Percentiles rank a stretch among this genome's conserved stretches.
Conservation (phyloP, 53 echinoderm and acorn worm genomes). For the Stichopus horrens region DNA sequence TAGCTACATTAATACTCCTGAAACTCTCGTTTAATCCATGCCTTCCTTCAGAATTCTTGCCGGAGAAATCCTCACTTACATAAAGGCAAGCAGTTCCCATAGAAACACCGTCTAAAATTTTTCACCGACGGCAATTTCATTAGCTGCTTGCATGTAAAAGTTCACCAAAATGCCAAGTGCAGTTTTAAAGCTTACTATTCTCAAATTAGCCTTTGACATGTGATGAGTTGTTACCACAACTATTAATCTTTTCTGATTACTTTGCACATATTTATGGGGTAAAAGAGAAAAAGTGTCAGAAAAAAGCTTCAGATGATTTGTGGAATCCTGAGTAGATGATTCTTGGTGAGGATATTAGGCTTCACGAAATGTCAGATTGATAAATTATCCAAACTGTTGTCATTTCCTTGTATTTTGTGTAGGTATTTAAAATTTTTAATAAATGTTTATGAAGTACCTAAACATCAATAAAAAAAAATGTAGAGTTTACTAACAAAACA, state of each 20-base stretch:
- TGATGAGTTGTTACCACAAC: neutral
- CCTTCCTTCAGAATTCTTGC: too few relatives aligned
- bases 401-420: neutral
- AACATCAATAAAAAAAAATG: too few relatives aligned
- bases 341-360: neutral
- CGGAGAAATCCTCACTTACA: too few relatives aligned
- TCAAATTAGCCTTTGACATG: neutral
- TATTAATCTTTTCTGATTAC: neutral
- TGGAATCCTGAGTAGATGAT: neutral
- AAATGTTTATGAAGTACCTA: too few relatives aligned
- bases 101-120: neutral
- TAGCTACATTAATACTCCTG: too few relatives aligned
- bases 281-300: neutral
- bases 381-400: neutral
- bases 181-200: neutral
- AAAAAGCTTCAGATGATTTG: neutral
- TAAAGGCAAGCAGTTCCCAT: too few relatives aligned
- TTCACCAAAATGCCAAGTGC: neutral
- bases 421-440: too few relatives aligned
- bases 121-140: neutral
- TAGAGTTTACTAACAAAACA: too few relatives aligned
- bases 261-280: too few relatives aligned
- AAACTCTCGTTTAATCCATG: too few relatives aligned
- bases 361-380: neutral
- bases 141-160: neutral